Evolutionary conservation across 2,797 vertebrate genomes (phyloP).

Genomic region (Chelon auratus): DNA sequence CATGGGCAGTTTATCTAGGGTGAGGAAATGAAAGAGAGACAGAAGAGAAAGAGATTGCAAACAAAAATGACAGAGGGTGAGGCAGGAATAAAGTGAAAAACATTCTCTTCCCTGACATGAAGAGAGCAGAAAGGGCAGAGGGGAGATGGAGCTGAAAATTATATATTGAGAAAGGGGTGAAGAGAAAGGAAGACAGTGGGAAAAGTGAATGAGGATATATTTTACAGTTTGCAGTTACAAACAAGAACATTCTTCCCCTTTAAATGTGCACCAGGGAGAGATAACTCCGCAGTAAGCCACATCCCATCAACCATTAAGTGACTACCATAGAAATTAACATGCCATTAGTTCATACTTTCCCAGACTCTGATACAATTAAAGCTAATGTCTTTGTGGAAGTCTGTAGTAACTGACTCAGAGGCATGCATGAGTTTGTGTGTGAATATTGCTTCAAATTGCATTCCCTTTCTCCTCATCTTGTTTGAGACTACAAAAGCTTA

Average conservation of each 20-base stretch:
- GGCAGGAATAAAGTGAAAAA: not conserved
- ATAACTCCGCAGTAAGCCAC: slow-evolving; percentile 39
- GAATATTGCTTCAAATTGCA: slow-evolving; percentile 39
- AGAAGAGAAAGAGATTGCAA: not conserved
- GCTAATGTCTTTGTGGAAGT: slow-evolving; percentile 55
- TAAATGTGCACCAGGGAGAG: slow-evolving; percentile 27
- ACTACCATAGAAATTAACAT: slow-evolving; percentile 58
- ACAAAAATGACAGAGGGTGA: not conserved
- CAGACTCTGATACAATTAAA: slow-evolving; percentile 55
- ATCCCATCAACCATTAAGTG: slow-evolving; percentile 51
- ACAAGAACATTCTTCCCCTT: slow-evolving; percentile 6
- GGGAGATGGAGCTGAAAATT: not conserved
- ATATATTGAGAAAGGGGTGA: not conserved
- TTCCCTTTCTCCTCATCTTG: slow-evolving; percentile 2
- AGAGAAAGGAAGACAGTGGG: not conserved
- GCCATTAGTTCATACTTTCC: slow-evolving; percentile 55
- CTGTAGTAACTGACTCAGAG: slow-evolving; percentile 51
- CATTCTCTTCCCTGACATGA: slow-evolving; percentile 6
- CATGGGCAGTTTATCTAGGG: slow-evolving; percentile 26
- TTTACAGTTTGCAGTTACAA: slow-evolving; percentile 31
- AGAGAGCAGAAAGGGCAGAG: not conserved
- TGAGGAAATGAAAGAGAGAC: slow-evolving; percentile 31
- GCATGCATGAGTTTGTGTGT: slow-evolving; percentile 23
- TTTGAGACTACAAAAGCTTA: slow-evolving; percentile 15
- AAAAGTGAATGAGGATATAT: slow-evolving; percentile 16